Base-by-base conservation (phyloP, 2,113 vertebrate genomes). In the Sterrhoptilus dennistouni region DNA sequence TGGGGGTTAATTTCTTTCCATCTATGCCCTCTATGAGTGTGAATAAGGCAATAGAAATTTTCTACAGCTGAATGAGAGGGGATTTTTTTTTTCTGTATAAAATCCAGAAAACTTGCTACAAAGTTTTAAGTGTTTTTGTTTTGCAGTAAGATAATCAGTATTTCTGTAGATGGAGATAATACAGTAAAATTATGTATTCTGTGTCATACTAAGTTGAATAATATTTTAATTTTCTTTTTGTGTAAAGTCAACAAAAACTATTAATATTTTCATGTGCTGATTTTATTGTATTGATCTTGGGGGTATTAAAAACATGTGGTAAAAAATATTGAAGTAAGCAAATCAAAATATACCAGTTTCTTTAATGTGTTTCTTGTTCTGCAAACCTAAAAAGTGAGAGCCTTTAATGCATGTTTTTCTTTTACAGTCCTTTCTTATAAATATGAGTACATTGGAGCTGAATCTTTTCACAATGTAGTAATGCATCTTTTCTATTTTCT, bases 281-380 rank as follows among this genome's bases (percentile, higher is more conserved):
- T 42, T 94, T 66, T 33, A 52, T 28, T 87, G 8, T 47, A 29
- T 66, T 79, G 12, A 40, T 93, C 64, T 42, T 16, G 3, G 6
- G 4, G 15, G 0, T 56, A 28, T 64, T 53, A 86, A 69, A 89
- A 87, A 60, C 36, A 11, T 4, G 16, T 47, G 22, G 4, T 72
- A 79, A 87, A 95, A 95, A 74, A 63, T 17, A 42, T 20, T 52
- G 14, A 77, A 77, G 36, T 57, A 91, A 70, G 23, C 52, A 63
- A 66, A 33, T 64, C 0, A 5, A 87, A 87, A 81, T 42, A 50
- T 24, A 29, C 3, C 8, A 8, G 5, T 81, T 92, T 71, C 21
- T 81, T 77, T 40, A 44, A 49, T 14, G n/a, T 52, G 28, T 64
- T 92, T 52, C 69, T 60, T 89, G 27, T 83, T 70, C 33, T 89